phyloP scores from a whole-genome alignment of 2,888 invertebrate genomes.

The Rhagonycha fulva region DNA sequence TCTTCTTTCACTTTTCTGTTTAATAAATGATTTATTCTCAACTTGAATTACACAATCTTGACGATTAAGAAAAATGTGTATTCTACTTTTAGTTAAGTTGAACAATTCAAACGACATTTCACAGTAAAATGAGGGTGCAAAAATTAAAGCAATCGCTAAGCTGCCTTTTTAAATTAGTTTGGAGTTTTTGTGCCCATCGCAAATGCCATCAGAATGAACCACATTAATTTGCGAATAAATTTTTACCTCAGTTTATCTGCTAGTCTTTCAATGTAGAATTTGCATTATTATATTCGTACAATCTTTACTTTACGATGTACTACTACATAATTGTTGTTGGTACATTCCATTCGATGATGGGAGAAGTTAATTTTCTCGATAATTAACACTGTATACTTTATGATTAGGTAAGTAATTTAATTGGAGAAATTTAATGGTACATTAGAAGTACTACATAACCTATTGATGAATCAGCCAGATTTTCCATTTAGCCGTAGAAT shows the following conservation, averaged over 20 bases:
- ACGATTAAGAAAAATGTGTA: conserved; percentile 6
- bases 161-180: conserved; percentile 15
- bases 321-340: no score
- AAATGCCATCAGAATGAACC: background rate
- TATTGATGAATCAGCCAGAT: background rate
- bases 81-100: conserved; percentile 13
- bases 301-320: no score
- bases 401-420: background rate
- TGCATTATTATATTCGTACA: background rate
- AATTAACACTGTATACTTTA: background rate
- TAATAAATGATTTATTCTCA: background rate
- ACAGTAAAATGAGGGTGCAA: conserved; percentile 22
- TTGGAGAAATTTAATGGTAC: background rate
- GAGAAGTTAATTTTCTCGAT: background rate
- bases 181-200: background rate
- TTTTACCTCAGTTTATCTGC: background rate
- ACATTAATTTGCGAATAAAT: background rate
- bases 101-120: conserved; percentile 24
- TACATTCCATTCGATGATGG: background rate
- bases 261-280: background rate
- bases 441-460: no score
- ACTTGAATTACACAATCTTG: background rate
- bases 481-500: background rate
- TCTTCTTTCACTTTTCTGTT: background rate
- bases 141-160: conserved; percentile 18